A percentile compares a stretch with the other conserved stretches of the same genome.
Evolutionary conservation across 35 echinoderm and acorn worm species (phyloP).

Genomic region (Acanthaster planci): DNA sequence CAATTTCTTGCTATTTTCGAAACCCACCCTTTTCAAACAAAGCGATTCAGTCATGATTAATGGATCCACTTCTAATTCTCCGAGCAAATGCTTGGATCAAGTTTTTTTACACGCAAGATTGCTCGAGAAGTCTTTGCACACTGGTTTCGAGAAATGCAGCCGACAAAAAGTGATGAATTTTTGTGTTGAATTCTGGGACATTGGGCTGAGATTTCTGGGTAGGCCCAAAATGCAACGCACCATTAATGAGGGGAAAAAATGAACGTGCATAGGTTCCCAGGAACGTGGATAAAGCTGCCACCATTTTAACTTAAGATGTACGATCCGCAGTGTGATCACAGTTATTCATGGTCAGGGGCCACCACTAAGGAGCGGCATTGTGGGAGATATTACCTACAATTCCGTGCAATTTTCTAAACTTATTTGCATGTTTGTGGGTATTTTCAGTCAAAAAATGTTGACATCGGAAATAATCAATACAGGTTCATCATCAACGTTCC

Average conservation of each 20-base stretch:
- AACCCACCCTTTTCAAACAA: no score
- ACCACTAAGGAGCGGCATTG: constrained; percentile 16
- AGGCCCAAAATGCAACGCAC: constrained; percentile 87
- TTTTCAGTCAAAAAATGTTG: not conserved
- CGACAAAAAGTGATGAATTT: constrained; percentile 34
- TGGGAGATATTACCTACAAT: constrained; percentile 46
- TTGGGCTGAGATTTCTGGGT: constrained; percentile 75
- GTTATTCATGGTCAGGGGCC: constrained; percentile 7
- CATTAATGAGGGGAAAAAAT: not conserved
- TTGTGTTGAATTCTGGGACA: constrained; percentile 62
- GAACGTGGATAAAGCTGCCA: constrained; percentile 13
- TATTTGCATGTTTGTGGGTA: not conserved
- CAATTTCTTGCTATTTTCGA: no score
- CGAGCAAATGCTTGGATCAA: no score
- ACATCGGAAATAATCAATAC: not conserved
- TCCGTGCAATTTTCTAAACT: constrained; percentile 19
- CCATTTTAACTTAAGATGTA: not conserved
- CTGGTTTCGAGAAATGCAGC: constrained; percentile 19
- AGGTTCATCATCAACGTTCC: not conserved
- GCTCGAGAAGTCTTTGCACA: no score
- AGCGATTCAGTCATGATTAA: no score
- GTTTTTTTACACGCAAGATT: no score
- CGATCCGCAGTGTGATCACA: not conserved
- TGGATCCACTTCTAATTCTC: no score
- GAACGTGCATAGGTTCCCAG: constrained; percentile 1